These are phyloP conservation scores for Parnassius mnemosyne DNA, from an alignment of 2,888 invertebrate species.

Conservation along the genomic window DNA sequence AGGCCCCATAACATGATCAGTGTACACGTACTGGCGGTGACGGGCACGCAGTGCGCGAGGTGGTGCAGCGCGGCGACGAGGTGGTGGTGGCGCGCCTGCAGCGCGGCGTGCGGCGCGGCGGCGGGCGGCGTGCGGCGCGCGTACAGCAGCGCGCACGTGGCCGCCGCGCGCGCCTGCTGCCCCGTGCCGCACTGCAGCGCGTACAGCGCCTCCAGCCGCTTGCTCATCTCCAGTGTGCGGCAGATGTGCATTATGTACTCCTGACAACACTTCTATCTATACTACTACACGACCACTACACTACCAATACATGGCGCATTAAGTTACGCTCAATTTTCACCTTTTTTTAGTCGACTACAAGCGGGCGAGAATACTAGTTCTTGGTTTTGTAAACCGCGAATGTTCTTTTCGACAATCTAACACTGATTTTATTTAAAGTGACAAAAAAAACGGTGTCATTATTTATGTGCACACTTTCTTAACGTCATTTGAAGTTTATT, in stretches of 20 bases:
- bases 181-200: constrained; percentile 85
- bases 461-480: too few relatives aligned
- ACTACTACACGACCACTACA: too few relatives aligned
- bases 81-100: constrained; percentile 78
- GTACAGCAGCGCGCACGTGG: constrained; percentile 89
- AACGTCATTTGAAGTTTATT: too few relatives aligned
- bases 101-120: constrained; percentile 65
- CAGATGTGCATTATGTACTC: constrained; percentile 86
- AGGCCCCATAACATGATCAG: too few relatives aligned
- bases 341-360: too few relatives aligned
- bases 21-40: constrained; percentile 48
- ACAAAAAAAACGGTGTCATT: too few relatives aligned
- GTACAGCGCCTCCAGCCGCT: constrained; percentile 86
- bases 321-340: too few relatives aligned
- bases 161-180: constrained; percentile 88
- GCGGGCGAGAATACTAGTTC: too few relatives aligned
- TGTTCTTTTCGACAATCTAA: too few relatives aligned
- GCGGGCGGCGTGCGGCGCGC: constrained; percentile 53
- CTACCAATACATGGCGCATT: too few relatives aligned
- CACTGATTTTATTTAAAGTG: too few relatives aligned
- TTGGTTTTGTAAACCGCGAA: too few relatives aligned
- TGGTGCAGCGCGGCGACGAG: constrained; percentile 84
- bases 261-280: constrained; percentile 41
- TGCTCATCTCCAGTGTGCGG: constrained; percentile 84
- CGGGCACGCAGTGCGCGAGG: constrained; percentile 77